Percentiles rank a stretch among this genome's conserved stretches.
phyloP scores from a whole-genome alignment of 2,797 vertebrate species.

The Phaenicophaeus curvirostris region DNA sequence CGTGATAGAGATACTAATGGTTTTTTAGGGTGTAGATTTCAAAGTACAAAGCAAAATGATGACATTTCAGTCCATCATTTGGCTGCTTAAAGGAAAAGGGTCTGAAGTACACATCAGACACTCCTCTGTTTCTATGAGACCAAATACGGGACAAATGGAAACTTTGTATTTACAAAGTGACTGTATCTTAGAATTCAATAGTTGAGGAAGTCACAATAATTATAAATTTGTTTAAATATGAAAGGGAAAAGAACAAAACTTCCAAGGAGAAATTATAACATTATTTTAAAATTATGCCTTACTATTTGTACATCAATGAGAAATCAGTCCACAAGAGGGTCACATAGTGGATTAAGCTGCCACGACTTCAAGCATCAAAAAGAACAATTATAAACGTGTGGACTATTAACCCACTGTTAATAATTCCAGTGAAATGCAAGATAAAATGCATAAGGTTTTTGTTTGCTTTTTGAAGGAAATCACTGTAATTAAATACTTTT shows the following conservation, averaged over 20 bases:
- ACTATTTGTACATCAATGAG: neutral
- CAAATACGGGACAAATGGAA: neutral
- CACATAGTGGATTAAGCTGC: neutral
- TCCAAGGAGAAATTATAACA: neutral
- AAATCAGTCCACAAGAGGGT: neutral
- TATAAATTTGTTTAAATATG: neutral
- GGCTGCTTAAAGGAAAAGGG: neutral
- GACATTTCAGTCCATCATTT: neutral
- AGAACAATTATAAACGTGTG: neutral
- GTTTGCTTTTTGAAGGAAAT: neutral
- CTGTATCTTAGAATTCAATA: neutral
- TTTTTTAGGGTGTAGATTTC: neutral
- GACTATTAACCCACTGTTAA: neutral
- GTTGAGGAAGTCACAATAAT: neutral
- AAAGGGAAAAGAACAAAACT: neutral
- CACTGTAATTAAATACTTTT: neutral
- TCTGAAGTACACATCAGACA: neutral
- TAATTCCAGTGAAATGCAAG: neutral
- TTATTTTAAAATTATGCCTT: neutral
- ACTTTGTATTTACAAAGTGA: neutral
- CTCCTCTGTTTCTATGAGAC: neutral
- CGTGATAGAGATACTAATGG: neutral
- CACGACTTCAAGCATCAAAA: neutral
- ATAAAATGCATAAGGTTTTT: neutral
- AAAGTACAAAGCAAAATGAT: neutral